Evolutionary conservation across 2,113 vertebrate species (phyloP), one percentile per base, ranked within the genome.

Genomic region (Rhinichthys klamathensis): DNA sequence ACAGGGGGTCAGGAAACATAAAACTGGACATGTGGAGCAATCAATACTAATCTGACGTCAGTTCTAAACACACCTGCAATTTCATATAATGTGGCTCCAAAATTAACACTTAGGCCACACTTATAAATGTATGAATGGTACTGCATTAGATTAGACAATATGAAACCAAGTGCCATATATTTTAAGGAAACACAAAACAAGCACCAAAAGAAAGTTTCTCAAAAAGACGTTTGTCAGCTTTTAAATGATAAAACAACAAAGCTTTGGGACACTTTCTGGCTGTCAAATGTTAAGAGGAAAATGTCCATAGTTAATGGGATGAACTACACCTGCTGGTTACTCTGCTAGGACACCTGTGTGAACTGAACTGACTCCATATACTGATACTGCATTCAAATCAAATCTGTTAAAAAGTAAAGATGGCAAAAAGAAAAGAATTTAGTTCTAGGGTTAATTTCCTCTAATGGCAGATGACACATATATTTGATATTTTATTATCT

Each of bases 1-100:
- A 80, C 56, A 76, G 30, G 81, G 49, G 32, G 25, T 54, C 9
- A 82, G 60, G 32, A 41, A 54, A 27, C 27, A 67, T 60, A 54
- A 76, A n/a, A 25, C 32, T 77, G 60, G 3, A 76, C 32, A 30
- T 18, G 38, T 80, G 30, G 16, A 70, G 56, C 23, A 80, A 81
- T 81, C 79, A 67, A 67, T 51, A 60, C 79, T 67, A 67, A 46
- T 65, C 25, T 65, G 15, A 32, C 13, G 6, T 65, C 11, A 18
- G 13, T 27, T 38, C 23, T 63, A 46, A 41, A 41, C 23, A 61
- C 38, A 80, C 3, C 4, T 44, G 38, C 5, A 38, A 23, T 41
- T 38, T n/a, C 11, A 72, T 44, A n/a, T n/a, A 70, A 4, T 25
- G 9, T 73, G 70, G 23, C 23, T 74, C 41, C n/a, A 25, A 49